phyloP scores from a whole-genome alignment of 1,140 invertebrate species.

The Teleopsis dalmanni region DNA sequence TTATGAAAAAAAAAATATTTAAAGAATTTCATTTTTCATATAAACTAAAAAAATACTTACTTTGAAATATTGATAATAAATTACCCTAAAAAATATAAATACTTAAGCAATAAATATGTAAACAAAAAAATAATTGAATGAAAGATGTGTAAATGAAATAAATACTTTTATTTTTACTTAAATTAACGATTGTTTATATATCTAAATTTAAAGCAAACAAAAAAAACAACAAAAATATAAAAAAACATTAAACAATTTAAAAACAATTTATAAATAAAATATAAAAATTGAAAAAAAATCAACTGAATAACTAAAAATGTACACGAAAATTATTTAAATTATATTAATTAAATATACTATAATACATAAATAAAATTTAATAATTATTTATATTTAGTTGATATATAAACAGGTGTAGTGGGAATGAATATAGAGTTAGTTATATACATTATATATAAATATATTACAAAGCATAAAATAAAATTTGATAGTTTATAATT shows the following conservation, averaged over 20 bases:
- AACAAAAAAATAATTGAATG: neutral
- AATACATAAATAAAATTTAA: neutral
- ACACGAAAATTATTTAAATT: neutral
- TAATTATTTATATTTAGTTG: constrained; percentile 10
- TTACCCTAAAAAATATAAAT: neutral
- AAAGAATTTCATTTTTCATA: too few relatives aligned
- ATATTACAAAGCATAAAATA: too few relatives aligned
- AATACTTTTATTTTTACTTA: neutral
- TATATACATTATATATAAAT: too few relatives aligned
- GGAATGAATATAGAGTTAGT: too few relatives aligned
- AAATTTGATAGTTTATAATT: too few relatives aligned
- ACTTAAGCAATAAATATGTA: neutral
- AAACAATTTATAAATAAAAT: neutral
- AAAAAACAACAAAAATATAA: neutral
- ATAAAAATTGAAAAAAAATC: neutral
- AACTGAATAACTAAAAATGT: neutral
- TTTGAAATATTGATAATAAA: neutral
- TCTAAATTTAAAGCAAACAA: too few relatives aligned
- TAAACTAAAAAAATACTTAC: too few relatives aligned
- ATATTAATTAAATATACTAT: neutral
- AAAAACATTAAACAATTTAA: neutral
- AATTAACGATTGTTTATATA: too few relatives aligned
- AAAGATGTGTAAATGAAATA: neutral
- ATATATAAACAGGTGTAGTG: too few relatives aligned
- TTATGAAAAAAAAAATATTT: too few relatives aligned